A percentile compares a stretch with the other conserved stretches of the same genome.
Conservation (phyloP, 2,113 vertebrate species). For the Anoura caudifer region DNA sequence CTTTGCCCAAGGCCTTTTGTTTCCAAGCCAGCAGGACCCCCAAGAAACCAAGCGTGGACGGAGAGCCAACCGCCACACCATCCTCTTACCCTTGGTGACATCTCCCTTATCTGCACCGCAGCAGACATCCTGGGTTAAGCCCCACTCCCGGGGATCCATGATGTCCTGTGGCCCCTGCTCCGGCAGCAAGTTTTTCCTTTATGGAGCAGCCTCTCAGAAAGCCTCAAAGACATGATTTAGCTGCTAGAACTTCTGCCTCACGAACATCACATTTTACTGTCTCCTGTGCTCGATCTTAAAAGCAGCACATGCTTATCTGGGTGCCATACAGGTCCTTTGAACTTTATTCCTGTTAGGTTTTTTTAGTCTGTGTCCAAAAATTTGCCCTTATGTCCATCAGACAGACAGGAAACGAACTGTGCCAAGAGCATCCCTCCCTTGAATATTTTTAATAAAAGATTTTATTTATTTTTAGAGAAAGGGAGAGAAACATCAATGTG, state of each 20-base stretch:
- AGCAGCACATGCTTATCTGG: not conserved
- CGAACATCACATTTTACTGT: not conserved
- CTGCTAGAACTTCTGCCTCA: not conserved
- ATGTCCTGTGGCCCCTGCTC: not conserved
- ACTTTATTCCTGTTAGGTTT: not conserved
- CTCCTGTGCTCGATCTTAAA: not conserved
- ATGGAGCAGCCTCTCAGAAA: not conserved
- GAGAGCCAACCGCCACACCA: not conserved
- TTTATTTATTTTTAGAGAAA: too few species aligned
- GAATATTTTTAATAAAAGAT: too few species aligned
- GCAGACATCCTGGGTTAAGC: not conserved
- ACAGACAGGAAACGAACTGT: not conserved
- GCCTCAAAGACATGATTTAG: not conserved
- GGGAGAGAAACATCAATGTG: too few species aligned
- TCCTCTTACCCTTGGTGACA: not conserved
- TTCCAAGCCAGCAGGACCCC: not conserved
- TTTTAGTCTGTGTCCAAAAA: not conserved
- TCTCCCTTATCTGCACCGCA: not conserved
- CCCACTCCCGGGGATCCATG: not conserved
- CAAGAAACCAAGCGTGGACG: not conserved
- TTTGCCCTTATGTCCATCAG: not conserved
- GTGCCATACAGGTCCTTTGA: not conserved
- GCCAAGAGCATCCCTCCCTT: not conserved
- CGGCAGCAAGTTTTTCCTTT: not conserved
- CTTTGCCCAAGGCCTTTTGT: not conserved